A percentile compares a stretch with the other conserved stretches of the same genome.
These are phyloP conservation scores for Sus scrofa DNA, from an alignment of 2,113 vertebrate genomes.

Conservation along the genomic window T2T-Sscrofa CM000813.6:144575001-144575500, in stretches of 20 bases:
- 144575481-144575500: not conserved
- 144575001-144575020: not conserved
- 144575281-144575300: not conserved
- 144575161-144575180: not conserved
- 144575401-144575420: not conserved
- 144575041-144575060: not conserved
- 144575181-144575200: not conserved
- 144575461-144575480: not conserved
- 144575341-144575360: not conserved
- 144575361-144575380: not conserved
- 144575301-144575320: not conserved
- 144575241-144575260: not conserved
- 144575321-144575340: not conserved
- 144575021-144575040: not conserved
- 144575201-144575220: not conserved
- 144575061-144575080: not conserved
- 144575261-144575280: not conserved
- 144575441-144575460: not conserved
- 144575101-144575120: not conserved
- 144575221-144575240: constrained; percentile 22
- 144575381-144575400: not conserved
- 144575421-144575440: not conserved
- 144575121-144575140: not conserved
- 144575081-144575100: not conserved
- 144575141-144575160: not conserved